Evolutionary conservation across 2,888 invertebrate species (phyloP).

Genomic region (Microplitis deprimator): DNA sequence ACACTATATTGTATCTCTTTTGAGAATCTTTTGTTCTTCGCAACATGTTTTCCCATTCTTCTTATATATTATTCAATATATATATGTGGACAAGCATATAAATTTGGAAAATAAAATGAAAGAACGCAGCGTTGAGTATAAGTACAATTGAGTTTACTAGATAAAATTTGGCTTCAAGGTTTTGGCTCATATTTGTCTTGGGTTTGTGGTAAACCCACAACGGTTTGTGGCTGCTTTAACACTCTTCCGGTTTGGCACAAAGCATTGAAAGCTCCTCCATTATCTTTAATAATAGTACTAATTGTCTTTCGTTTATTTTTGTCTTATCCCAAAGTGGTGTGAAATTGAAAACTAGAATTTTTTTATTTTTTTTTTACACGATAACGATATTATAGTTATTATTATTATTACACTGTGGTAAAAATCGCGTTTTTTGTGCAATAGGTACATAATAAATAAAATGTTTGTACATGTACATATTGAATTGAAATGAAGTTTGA

Average conservation of each 20-base stretch:
- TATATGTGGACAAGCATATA: neutral
- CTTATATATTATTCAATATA: neutral
- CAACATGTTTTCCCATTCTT: neutral
- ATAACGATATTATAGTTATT: no score
- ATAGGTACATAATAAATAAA: no score
- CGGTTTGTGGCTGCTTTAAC: neutral
- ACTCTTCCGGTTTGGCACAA: neutral
- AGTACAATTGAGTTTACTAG: neutral
- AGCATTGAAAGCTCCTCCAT: neutral
- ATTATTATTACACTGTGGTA: no score
- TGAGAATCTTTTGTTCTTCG: neutral
- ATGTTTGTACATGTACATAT: no score
- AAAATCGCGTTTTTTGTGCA: no score
- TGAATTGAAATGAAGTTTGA: no score
- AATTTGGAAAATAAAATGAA: neutral
- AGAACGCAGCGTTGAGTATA: neutral
- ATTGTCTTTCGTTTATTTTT: neutral
- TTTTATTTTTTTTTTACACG: no score
- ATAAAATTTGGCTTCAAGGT: neutral
- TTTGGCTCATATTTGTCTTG: neutral
- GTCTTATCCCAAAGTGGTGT: no score
- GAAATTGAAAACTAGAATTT: no score
- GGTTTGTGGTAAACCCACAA: neutral
- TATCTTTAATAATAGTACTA: neutral
- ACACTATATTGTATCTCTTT: constrained; percentile 1